Conservation (phyloP, 2,888 invertebrate species). For the Eristalinus sepulchralis region DNA sequence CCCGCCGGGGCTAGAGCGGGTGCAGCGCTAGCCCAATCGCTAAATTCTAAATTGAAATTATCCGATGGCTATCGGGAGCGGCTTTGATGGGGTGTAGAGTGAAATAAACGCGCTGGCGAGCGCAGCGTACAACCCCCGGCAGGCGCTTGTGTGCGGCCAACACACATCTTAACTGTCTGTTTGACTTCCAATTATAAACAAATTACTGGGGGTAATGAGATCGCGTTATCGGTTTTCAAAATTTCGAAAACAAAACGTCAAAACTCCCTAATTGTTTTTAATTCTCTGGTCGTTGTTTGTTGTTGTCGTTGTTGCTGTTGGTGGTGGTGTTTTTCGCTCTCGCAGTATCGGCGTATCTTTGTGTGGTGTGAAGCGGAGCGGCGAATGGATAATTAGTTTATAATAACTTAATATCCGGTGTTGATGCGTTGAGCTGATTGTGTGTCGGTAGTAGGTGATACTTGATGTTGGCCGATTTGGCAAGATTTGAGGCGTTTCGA, state of each 20-base stretch:
- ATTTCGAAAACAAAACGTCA: slow-evolving; percentile 63
- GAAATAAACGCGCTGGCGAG: slow-evolving; percentile 28
- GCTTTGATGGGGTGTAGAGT: slow-evolving; percentile 67
- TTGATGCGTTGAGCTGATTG: slow-evolving; percentile 17
- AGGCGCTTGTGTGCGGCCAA: background rate
- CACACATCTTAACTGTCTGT: slow-evolving; percentile 42
- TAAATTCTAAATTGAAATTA: slow-evolving; percentile 69
- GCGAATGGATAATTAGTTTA: slow-evolving; percentile 62
- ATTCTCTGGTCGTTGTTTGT: background rate
- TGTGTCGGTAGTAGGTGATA: background rate
- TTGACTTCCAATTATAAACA: slow-evolving; percentile 70
- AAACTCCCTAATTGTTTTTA: slow-evolving; percentile 60
- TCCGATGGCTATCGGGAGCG: slow-evolving; percentile 56
- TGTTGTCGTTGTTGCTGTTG: background rate
- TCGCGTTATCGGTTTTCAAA: slow-evolving; percentile 70
- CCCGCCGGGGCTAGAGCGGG: background rate
- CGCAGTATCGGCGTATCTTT: background rate
- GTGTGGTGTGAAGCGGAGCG: slow-evolving; percentile 51
- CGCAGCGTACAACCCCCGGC: slow-evolving; percentile 16
- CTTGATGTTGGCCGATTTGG: background rate
- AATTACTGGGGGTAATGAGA: slow-evolving; percentile 69
- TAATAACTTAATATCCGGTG: slow-evolving; percentile 64
- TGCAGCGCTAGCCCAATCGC: slow-evolving; percentile 44
- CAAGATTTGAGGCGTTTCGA: background rate
- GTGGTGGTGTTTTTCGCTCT: background rate